Conservation (phyloP, 2,888 invertebrate genomes). For the Chrysina gloriosa region DNA sequence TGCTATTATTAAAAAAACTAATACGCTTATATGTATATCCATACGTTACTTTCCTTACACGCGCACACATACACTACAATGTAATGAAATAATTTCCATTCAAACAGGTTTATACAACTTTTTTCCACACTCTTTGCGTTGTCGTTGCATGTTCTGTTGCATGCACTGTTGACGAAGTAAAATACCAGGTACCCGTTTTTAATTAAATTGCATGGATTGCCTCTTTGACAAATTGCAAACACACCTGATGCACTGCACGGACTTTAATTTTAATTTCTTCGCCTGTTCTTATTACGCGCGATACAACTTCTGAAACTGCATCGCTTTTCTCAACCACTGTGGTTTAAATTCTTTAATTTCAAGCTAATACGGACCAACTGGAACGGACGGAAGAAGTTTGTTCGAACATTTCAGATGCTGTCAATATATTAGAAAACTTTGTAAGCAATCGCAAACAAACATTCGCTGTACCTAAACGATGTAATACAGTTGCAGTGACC, state of each 20-base stretch:
- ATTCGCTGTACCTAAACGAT: not conserved
- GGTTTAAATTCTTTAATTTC: constrained; percentile 25
- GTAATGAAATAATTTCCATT: not conserved
- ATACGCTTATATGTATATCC: not conserved
- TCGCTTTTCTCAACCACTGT: not conserved
- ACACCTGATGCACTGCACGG: not conserved
- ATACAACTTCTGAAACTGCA: constrained; percentile 23
- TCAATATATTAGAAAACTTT: constrained; percentile 38
- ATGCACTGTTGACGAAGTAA: not conserved
- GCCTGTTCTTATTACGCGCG: not conserved
- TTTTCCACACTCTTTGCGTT: no score
- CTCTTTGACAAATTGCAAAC: not conserved
- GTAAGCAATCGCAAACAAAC: not conserved
- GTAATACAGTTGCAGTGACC: constrained; percentile 1
- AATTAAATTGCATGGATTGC: not conserved
- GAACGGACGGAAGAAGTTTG: constrained; percentile 16
- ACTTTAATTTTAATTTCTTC: not conserved
- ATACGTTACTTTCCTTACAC: not conserved
- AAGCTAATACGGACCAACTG: constrained; percentile 1
- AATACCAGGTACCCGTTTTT: not conserved
- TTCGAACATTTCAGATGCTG: constrained; percentile 28
- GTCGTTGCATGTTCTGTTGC: not conserved
- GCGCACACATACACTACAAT: not conserved
- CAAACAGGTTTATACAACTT: not conserved
- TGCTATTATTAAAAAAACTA: not conserved